Base-by-base conservation (phyloP, 2,113 vertebrate genomes). In the Philantomba maxwellii region DNA sequence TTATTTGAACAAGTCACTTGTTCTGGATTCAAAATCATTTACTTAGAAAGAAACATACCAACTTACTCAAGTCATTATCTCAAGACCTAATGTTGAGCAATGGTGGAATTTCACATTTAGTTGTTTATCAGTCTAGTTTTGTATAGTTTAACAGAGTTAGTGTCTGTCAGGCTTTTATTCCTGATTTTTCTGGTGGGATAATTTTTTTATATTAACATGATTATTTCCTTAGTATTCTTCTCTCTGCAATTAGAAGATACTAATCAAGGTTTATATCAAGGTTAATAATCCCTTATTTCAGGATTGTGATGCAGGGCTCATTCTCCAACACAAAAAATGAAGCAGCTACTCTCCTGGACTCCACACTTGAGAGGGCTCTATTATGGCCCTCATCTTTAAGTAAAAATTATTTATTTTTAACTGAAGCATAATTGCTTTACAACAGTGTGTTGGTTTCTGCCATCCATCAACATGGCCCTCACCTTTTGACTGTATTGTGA, bases 11-110 rank as follows among this genome's bases (percentile, higher is more conserved):
- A 16, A 55, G 26, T 91, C 55, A 51, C n/a, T 81, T 94, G 60
- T 93, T 75, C 55, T 45, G 33, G 26, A 92, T 87, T 80, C 81
- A 43, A 87, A 90, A 17, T 13, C 55, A 92, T 64, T 93, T 84
- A 84, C 49, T 94, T 87, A 60, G 80, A 93, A 94, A 94, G 66
- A 93, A 92, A 84, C 43, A 97, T 55, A 14, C 3, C 10, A 66
- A 47, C 60, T 85, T 77, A 36, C 33, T 86, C 47, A 86, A 58
- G 36, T 92, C 23, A 11, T 81, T 91, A 58, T 73, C 30, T 70
- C 12, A 60, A 93, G 73, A 26, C 15, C 23, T 45, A 55, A n/a
- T 30, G 5, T 33, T 87, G 78, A 78, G 1, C 80, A 45, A 82
- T 33, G 19, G 23, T 66, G 5, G 15, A 84, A 89, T 84, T 33